These are phyloP conservation scores for Microcebus tavaratra DNA, from an alignment of 2,113 vertebrate species.

Conservation along the genomic window DNA sequence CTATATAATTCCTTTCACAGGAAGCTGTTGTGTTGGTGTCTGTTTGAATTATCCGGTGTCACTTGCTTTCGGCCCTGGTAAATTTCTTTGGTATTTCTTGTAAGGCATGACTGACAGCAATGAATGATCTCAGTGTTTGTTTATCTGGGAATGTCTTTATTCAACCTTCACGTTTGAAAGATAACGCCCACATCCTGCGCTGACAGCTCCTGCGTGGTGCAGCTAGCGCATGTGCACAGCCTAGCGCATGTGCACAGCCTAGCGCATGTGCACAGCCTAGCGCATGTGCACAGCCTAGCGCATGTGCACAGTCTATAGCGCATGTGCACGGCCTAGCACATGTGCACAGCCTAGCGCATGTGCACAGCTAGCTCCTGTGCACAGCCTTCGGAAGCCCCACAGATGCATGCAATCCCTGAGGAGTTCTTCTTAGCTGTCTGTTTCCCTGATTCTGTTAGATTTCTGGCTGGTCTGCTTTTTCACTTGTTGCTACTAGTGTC, in stretches of 20 bases:
- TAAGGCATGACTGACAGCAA: background rate
- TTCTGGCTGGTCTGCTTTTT: background rate
- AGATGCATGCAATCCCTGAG: background rate
- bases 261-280: background rate
- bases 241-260: background rate
- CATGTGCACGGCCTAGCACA: too few species aligned
- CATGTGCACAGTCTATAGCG: too few species aligned
- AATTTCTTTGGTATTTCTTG: background rate
- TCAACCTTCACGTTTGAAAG: background rate
- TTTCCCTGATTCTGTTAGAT: background rate
- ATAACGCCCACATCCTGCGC: background rate
- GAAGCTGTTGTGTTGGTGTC: background rate
- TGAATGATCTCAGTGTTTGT: background rate
- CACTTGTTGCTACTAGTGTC: background rate
- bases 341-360: too few species aligned
- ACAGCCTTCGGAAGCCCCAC: background rate
- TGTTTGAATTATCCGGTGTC: background rate
- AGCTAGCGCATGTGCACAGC: background rate
- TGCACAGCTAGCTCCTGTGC: background rate
- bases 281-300: too few species aligned
- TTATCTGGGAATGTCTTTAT: background rate
- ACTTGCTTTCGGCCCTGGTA: background rate
- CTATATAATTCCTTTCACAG: background rate
- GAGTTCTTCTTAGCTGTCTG: background rate
- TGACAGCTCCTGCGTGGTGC: background rate